Evolutionary conservation across 2,888 invertebrate genomes (phyloP).

Genomic region (Rugalucina vietnamica): DNA sequence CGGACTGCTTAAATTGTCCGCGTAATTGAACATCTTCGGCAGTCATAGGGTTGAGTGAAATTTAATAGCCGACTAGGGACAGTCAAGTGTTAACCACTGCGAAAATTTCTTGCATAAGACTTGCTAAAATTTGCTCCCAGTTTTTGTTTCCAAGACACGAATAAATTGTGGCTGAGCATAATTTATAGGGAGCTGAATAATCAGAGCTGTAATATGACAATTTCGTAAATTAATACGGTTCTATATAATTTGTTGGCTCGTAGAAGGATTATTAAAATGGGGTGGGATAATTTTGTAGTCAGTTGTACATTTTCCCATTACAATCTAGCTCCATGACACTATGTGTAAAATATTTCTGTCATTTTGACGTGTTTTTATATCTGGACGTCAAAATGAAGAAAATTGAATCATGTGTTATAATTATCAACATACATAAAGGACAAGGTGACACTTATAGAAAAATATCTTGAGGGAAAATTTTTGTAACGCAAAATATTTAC

Average conservation of each 20-base stretch:
- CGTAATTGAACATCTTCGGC: not conserved
- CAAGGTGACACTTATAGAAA: not conserved
- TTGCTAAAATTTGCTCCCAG: not conserved
- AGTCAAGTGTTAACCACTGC: not conserved
- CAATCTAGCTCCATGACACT: not conserved
- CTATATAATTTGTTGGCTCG: too few relatives aligned
- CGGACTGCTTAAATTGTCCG: constrained; percentile 7
- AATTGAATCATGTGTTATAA: not conserved
- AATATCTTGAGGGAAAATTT: constrained; percentile 21
- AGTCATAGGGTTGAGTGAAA: constrained; percentile 11
- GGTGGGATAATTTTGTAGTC: too few relatives aligned
- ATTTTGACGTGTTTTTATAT: not conserved
- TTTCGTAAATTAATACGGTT: too few relatives aligned
- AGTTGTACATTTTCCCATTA: too few relatives aligned
- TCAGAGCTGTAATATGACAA: too few relatives aligned
- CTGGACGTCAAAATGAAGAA: not conserved
- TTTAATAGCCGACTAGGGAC: constrained; percentile 16
- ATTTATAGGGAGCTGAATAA: too few relatives aligned
- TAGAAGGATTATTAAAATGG: too few relatives aligned
- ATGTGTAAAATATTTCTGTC: not conserved
- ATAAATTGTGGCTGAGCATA: too few relatives aligned
- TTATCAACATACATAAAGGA: not conserved
- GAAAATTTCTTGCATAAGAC: not conserved
- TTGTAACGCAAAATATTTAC: too few relatives aligned
- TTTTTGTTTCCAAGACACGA: not conserved